Evolutionary conservation across 92 coral and sea anemone species (phyloP).

Genomic region (Zoanthus sociatus): DNA sequence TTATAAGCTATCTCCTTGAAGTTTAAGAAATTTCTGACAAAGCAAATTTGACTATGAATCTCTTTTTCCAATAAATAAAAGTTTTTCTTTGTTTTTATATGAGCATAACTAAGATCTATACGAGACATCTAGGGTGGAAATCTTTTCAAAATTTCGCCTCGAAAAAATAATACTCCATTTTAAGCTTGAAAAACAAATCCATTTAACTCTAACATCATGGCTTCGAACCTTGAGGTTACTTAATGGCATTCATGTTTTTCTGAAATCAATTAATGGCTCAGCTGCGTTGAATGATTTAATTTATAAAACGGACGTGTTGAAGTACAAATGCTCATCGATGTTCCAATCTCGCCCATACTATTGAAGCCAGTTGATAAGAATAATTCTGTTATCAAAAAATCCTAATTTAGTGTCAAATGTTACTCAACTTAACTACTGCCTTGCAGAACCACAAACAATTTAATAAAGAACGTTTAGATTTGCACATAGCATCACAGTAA

Average conservation of each 20-base stretch:
- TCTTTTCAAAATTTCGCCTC: too few species aligned
- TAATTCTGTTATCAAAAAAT: too few species aligned
- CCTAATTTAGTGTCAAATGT: background rate
- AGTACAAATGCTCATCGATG: background rate
- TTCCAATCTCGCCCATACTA: background rate
- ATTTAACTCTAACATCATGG: too few species aligned
- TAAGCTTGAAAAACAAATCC: background rate
- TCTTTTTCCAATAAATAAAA: too few species aligned
- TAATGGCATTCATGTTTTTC: background rate
- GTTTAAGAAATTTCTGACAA: too few species aligned
- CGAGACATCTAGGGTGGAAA: too few species aligned
- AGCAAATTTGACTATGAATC: too few species aligned
- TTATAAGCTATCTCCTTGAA: too few species aligned
- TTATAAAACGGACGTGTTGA: constrained; percentile 24
- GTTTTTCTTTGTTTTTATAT: too few species aligned
- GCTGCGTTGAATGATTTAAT: background rate
- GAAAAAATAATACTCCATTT: background rate
- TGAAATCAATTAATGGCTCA: background rate
- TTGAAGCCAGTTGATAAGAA: constrained; percentile 3
- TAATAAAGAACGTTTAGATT: too few species aligned
- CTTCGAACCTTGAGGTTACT: background rate
- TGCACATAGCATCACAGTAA: too few species aligned
- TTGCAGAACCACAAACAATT: background rate
- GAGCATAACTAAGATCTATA: too few species aligned
- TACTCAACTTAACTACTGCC: background rate